Evolutionary conservation across 2,113 vertebrate species (phyloP), one percentile per base, ranked within the genome.

Genomic region (Dromas ardeola): DNA sequence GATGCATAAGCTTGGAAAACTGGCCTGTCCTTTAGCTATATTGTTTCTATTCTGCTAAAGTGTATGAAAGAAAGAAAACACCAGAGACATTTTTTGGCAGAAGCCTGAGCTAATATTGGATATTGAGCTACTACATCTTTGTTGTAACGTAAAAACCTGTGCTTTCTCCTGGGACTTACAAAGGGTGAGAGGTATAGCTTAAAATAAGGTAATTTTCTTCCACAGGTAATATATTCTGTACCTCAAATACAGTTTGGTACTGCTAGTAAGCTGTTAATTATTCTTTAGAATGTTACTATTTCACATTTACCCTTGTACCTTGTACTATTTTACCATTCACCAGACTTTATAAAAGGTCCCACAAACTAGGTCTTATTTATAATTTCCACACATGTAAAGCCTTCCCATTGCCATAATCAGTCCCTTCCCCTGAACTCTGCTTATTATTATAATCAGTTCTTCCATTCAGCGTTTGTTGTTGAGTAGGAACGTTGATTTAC

Each of bases 181-280:
- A 76, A 91, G 32, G 32, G 30, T 58, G 50, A 91, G 62, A 93
- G 15, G 16, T 70, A 73, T 42, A 34, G 42, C 55, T 84, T 96
- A 81, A 96, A 97, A 92, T 86, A 79, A 89, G 53, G 49, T 70
- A 47, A 80, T 83, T 89, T 91, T 83, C 80, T 78, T 73, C 32
- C 59, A 73, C 36, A 30, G 36, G n/a, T 81, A 88, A 62, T 88
- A 27, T 15, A 81, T 83, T 86, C 58, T 50, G 42, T 86, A n/a
- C 17, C 42, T 81, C 71, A 55, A 17, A 81, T 40, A 27, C 21
- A 67, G 47, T 42, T 80, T 76, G 56, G 61, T 80, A 38, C 30
- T 61, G 34, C 40, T 91, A 84, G 61, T 40, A 86, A 81, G 40
- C 34, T 47, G 47, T 84, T 88, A 91, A 65, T 86, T 45, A 73